Evolutionary conservation across 2,797 vertebrate genomes (phyloP), one percentile per base, ranked within the genome.

Genomic region (Furcifer pardalis): DNA sequence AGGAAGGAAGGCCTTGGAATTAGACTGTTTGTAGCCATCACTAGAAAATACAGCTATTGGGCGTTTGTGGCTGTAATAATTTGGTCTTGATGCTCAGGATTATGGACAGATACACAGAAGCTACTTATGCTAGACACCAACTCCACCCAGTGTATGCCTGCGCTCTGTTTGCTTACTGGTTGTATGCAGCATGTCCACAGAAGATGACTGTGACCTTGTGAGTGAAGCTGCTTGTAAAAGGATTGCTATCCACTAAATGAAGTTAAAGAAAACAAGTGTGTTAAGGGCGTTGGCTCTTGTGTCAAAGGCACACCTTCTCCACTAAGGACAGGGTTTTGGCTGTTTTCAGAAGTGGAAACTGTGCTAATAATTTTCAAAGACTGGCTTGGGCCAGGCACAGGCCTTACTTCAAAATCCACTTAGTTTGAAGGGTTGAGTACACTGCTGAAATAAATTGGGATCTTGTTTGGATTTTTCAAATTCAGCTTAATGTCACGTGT

Each of bases 241-340:
- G 56, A 25, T 80, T 84, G 75, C 21, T 49, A 0, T 1, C 44
- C 59, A 75, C 79, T 82, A 78, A 90, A 66, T 84, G 85, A 44
- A 85, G 35, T 84, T 82, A 79, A n/a, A 66, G 66, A 85, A 79
- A 85, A 77, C 13, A 87, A 32, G 35, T 84, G 52, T 65, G 0
- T 76, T 0, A 87, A 66, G 79, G 32, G 60, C 86, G 0, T 32
- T 1, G 0, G 21, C 52, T 25, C 46, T 66, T 21, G 79, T 81
- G 63, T 87, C 8, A 68, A 78, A 90, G 77, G 37, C 75, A 30
- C 10, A 82, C 44, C 72, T 83, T 86, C 30, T 91, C 56, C 89
- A 68, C 40, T 40, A 17, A 81, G 63, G 88, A 46, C 56, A 66
- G 78, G 72, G 63, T 21, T 21, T 76, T 59, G 73, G 30, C 85